A percentile compares a stretch with the other conserved stretches of the same genome.
These are phyloP conservation scores for Porites lobata DNA, from an alignment of 92 coral and sea anemone species.

Conservation along the genomic window DNA sequence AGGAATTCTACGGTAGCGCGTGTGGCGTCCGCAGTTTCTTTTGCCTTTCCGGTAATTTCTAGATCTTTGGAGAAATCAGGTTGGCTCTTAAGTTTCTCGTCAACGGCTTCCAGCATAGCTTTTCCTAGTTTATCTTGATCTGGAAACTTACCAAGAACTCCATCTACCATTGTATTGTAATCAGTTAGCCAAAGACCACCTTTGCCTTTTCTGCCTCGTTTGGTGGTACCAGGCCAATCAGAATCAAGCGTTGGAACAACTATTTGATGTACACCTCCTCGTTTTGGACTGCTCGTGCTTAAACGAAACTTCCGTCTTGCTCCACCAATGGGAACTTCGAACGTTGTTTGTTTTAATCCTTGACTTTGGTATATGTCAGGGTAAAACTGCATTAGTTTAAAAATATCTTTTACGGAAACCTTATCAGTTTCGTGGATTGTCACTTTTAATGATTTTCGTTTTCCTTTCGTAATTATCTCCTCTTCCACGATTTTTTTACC, in stretches of 20 bases:
- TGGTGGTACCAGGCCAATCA: constrained; percentile 32
- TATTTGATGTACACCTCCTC: constrained; percentile 21
- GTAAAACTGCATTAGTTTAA: constrained; percentile 41
- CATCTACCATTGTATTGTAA: constrained; percentile 40
- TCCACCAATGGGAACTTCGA: constrained; percentile 59
- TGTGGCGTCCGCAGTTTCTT: constrained; percentile 22
- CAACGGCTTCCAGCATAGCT: constrained; percentile 17
- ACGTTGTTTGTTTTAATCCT: background rate
- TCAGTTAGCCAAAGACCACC: background rate
- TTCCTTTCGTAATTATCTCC: background rate
- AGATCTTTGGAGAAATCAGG: constrained; percentile 14
- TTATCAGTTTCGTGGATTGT: constrained; percentile 12
- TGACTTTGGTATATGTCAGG: constrained; percentile 23
- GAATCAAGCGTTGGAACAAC: background rate
- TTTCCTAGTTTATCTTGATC: constrained; percentile 8
- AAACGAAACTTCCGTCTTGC: constrained; percentile 29
- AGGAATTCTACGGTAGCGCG: constrained; percentile 66
- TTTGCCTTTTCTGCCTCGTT: background rate
- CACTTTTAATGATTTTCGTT: background rate
- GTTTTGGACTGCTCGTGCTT: background rate
- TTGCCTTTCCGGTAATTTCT: background rate
- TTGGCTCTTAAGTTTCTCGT: background rate
- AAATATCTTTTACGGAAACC: constrained; percentile 21
- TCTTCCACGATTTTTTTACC: background rate
- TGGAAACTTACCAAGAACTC: background rate